Evolutionary conservation across 1,140 invertebrate species (phyloP).

Genomic region (Chironomus striatipennis): DNA sequence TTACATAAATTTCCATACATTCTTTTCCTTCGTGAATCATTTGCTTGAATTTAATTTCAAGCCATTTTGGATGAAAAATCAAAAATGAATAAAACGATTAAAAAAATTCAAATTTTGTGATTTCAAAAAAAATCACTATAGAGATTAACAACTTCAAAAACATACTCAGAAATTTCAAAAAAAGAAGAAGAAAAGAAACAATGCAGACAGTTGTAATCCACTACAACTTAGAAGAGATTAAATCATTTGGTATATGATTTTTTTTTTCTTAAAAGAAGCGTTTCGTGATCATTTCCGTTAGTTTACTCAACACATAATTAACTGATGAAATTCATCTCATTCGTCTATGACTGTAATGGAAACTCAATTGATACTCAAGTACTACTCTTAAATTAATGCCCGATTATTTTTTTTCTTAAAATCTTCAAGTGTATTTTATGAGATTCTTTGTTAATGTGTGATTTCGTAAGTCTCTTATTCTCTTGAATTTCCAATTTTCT

Average conservation of each 20-base stretch:
- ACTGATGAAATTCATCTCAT: slow-evolving; percentile 5
- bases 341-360: neutral
- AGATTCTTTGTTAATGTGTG: neutral
- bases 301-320: slow-evolving; percentile 6
- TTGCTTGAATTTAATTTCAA: too few relatives aligned
- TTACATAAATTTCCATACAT: slow-evolving; percentile 13
- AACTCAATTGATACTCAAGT: too few relatives aligned
- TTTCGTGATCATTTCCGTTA: neutral
- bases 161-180: neutral
- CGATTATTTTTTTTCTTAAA: too few relatives aligned
- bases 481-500: neutral
- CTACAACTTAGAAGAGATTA: neutral
- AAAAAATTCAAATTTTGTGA: too few relatives aligned
- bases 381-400: too few relatives aligned
- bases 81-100: too few relatives aligned
- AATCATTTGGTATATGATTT: neutral
- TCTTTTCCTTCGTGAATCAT: neutral
- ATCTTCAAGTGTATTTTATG: neutral
- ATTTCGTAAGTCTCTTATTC: neutral
- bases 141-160: too few relatives aligned
- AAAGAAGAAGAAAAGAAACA: neutral
- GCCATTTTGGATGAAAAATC: too few relatives aligned
- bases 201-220: slow-evolving; percentile 7
- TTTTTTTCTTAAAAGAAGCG: neutral
- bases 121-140: too few relatives aligned